Conservation (phyloP, 2,797 vertebrate genomes). For the Sandelia bainsii region DNA sequence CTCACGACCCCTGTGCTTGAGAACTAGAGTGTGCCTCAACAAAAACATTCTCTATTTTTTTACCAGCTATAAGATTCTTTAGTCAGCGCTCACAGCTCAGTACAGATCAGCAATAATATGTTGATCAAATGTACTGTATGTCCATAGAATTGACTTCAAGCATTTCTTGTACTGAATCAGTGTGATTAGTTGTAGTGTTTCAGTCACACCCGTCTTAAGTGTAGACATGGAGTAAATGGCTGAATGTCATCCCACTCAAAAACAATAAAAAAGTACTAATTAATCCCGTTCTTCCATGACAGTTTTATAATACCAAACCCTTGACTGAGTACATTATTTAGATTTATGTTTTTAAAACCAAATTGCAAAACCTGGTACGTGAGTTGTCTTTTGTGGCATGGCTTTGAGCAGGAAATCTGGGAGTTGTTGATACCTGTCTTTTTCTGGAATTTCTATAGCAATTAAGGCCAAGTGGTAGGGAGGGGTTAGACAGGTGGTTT, state of each 20-base stretch:
- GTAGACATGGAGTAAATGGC: too few relatives aligned
- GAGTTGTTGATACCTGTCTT: conserved; percentile 81
- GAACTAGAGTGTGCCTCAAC: conserved; percentile 4
- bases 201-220: too few relatives aligned
- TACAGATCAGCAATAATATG: conserved; percentile 7
- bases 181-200: neutral
- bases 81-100: conserved; percentile 5
- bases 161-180: neutral
- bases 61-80: neutral
- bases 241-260: too few relatives aligned
- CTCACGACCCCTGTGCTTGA: conserved; percentile 19
- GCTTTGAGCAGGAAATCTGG: conserved; percentile 75
- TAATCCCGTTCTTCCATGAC: neutral
- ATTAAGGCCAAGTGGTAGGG: conserved; percentile 76
- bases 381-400: conserved; percentile 57
- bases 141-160: neutral
- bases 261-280: too few relatives aligned
- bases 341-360: too few relatives aligned
- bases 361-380: conserved; percentile 64
- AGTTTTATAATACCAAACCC: neutral
- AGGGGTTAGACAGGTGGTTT: conserved; percentile 83
- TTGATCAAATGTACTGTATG: neutral
- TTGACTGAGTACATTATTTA: neutral
- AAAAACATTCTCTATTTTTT: conserved; percentile 16
- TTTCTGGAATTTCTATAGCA: conserved; percentile 81